Percentiles rank a stretch among this genome's conserved stretches.
These are phyloP conservation scores for Neosilurus mollespiculum DNA, from an alignment of 2,797 vertebrate genomes.

Conservation along the genomic window DNA sequence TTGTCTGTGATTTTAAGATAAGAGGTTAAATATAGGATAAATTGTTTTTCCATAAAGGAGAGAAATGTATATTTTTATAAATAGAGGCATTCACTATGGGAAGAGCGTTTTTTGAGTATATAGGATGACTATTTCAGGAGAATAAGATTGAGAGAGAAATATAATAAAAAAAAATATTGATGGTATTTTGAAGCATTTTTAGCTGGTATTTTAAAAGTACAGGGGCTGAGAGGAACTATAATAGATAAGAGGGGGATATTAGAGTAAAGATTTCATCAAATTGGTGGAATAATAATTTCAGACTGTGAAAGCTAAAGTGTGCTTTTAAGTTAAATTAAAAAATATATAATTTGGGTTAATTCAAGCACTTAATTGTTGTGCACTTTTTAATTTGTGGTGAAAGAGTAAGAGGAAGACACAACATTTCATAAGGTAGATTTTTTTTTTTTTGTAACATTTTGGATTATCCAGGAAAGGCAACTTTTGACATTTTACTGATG, in stretches of 20 bases:
- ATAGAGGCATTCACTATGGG: slow-evolving; percentile 69
- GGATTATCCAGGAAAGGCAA: neutral
- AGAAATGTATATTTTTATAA: slow-evolving; percentile 86
- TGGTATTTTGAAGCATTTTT: slow-evolving; percentile 65
- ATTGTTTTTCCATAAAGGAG: slow-evolving; percentile 76
- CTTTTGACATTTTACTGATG: neutral
- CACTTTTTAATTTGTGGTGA: slow-evolving; percentile 34
- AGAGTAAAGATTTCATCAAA: slow-evolving; percentile 52
- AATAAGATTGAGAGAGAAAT: neutral
- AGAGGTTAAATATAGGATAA: slow-evolving; percentile 31
- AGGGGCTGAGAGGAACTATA: neutral
- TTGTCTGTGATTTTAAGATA: slow-evolving; percentile 3
- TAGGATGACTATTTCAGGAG: slow-evolving; percentile 16
- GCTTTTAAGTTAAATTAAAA: slow-evolving; percentile 39
- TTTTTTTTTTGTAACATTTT: neutral
- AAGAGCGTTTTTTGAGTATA: slow-evolving; percentile 71
- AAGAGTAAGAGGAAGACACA: neutral
- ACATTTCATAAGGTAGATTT: no score
- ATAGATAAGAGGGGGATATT: slow-evolving; percentile 50
- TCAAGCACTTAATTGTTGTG: slow-evolving; percentile 70
- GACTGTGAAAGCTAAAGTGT: slow-evolving; percentile 71
- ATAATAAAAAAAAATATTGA: slow-evolving; percentile 54
- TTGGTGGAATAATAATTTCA: slow-evolving; percentile 58
- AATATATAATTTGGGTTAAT: slow-evolving; percentile 65
- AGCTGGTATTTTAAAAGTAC: slow-evolving; percentile 42